A percentile compares a stretch with the other conserved stretches of the same genome.
These are phyloP conservation scores for Hippocampus abdominalis DNA, from an alignment of 2,113 vertebrate species.

Conservation along the genomic window DNA sequence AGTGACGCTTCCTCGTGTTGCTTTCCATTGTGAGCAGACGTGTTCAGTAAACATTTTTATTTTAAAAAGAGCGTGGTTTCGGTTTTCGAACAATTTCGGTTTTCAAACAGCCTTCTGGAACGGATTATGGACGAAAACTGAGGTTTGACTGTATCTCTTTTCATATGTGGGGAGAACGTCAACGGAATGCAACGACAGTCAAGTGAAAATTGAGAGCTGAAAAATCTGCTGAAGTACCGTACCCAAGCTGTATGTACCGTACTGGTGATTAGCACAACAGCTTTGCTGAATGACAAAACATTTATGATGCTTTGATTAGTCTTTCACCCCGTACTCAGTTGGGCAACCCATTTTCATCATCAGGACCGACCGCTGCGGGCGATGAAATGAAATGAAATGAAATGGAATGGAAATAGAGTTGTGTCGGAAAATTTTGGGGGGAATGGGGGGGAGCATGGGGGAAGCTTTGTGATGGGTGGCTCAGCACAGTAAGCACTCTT, in stretches of 20 bases:
- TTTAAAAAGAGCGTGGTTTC: no score
- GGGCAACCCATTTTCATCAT: background rate
- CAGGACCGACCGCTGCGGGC: background rate
- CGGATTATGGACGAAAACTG: no score
- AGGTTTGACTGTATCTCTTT: no score
- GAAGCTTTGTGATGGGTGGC: constrained; percentile 29
- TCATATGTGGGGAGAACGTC: background rate
- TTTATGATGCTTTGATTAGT: background rate
- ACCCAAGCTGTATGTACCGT: background rate
- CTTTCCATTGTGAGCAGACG: no score
- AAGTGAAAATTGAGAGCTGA: background rate
- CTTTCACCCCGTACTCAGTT: background rate
- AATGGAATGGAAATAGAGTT: background rate
- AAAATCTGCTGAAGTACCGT: background rate
- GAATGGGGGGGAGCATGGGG: background rate
- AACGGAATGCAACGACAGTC: background rate
- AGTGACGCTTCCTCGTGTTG: no score
- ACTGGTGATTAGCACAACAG: background rate
- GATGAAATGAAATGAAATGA: background rate
- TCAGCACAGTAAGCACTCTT: constrained; percentile 45
- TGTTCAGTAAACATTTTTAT: no score
- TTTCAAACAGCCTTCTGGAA: no score
- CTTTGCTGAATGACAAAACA: background rate
- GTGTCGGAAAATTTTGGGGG: background rate
- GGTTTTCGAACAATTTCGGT: no score